Evolutionary conservation across 1,140 invertebrate species (phyloP), one percentile per base, ranked within the genome.

Genomic region (Brachionus angularis): DNA sequence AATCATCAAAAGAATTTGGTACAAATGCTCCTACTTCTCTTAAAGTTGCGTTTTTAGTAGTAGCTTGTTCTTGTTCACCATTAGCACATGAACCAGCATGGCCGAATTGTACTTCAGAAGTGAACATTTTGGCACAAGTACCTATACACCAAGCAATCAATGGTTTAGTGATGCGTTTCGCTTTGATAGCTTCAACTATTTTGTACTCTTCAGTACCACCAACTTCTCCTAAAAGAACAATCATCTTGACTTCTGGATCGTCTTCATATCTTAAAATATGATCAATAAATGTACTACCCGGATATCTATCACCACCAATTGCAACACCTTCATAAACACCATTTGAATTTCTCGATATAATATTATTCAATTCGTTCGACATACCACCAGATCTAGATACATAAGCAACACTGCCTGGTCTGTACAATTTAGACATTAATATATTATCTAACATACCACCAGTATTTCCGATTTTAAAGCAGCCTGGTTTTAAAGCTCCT

Each of bases 371-470:
- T 81, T 99, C 96, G 79, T 99, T 99, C 3, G 93, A 96, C 96
- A 99, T 99, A 18, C 96, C 96, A 53, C 96, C 96, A 0, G 95
- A 98, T 58, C 95, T 86, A 0, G 94, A 97, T 5, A 98, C 96
- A 78, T 98, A 98, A 0, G 94, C 95, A 47, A 97, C 91, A 81
- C 92, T 86, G 71, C 96, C 96, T 21, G 94, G 88, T 44, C 96
- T 83, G 81, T 98, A 98, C 0, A 98, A 83, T 82, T 96, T 98
- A 44, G 93, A 97, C 74, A 96, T 90, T 1, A 98, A 82, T 76
- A 99, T 97, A 78, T 99, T 99, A 78, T 98, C 96, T 86, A 98
- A 91, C 95, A 99, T 98, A 52, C 95, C 95, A 2, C 94, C 96
- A 10, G 96, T 98, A 83, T 98, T 98, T 36, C 96, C 96, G 75